Conservation (phyloP, 2,888 invertebrate genomes). For the Subacronicta megacephala region DNA sequence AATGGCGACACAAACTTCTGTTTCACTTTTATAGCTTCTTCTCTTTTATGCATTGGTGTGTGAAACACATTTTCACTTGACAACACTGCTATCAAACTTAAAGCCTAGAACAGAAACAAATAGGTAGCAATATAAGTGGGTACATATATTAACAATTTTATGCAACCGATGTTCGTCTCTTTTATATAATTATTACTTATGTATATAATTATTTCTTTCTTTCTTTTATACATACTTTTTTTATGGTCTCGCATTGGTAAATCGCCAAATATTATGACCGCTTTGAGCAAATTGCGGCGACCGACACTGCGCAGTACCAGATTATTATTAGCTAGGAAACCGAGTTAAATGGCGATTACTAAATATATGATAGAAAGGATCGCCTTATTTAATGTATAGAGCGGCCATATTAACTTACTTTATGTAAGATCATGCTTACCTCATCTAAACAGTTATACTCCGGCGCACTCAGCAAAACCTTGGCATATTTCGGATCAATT, state of each 20-base stretch:
- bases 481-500: slow-evolving; percentile 96
- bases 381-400: background rate
- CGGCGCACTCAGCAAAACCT: slow-evolving; percentile 93
- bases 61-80: slow-evolving; percentile 96
- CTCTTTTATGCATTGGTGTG: slow-evolving; percentile 93
- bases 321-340: too few relatives aligned
- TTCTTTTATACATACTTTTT: too few relatives aligned
- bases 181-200: too few relatives aligned
- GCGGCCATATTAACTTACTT: background rate
- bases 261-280: background rate
- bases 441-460: slow-evolving; percentile 94
- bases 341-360: too few relatives aligned
- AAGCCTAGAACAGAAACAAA: slow-evolving; percentile 88
- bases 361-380: too few relatives aligned
- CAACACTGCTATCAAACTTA: slow-evolving; percentile 96
- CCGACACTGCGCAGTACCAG: too few relatives aligned
- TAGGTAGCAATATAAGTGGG: too few relatives aligned
- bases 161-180: too few relatives aligned
- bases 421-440: slow-evolving; percentile 72
- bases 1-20: slow-evolving; percentile 95
- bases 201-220: too few relatives aligned
- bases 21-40: slow-evolving; percentile 92
- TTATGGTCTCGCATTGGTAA: background rate
- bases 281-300: too few relatives aligned
- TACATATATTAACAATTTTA: too few relatives aligned